Evolutionary conservation across 35 echinoderm and acorn worm genomes (phyloP), one percentile per base, ranked within the genome.

Genomic region (Heliocidaris tuberculata): DNA sequence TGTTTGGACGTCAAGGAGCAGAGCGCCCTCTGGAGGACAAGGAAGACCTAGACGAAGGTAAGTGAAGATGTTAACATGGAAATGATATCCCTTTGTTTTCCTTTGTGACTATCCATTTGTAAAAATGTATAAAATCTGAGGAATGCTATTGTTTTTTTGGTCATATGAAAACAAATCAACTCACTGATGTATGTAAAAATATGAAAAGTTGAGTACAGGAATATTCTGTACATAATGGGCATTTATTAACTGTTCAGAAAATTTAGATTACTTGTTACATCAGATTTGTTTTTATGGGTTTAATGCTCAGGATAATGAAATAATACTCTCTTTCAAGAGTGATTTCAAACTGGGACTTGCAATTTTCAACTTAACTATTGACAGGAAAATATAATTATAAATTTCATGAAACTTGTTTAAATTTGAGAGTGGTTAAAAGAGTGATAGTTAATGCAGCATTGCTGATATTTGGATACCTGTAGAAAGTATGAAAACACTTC

Each of bases 31-130:
- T 94, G 10, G 93, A 94, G n/a, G 95, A 96, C 86, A 86, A 92
- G 47, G 95, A 96, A 78, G 95, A 96, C 48, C 48, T 56, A 48
- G 95, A 96, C 71, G 95, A 96, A 90, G 95, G 95, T 96, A 90
- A 21, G 56, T 32, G 30, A 61, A 4, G 15, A 94, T n/a, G n/a
- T n/a, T n/a, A n/a, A n/a, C n/a, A n/a, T n/a, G n/a, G n/a, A n/a
- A n/a, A n/a, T n/a, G n/a, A n/a, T 13, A 52, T 10, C 50, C 7
- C 8, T 52, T 86, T 86, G 50, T 52, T 52, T 52, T 3, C 50
- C 50, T 52, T 2, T 2, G 50, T 52, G 50, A 52, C 50, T 42
- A 52, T 52, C 50, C 12, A 13, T 52, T 52, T 8, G 7, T 52
- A 13, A 52, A 52, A 52, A 52, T 52, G 50, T 13, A 52, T 10